Conservation (phyloP, 1,140 invertebrate species). For the Euwallacea similis region DNA sequence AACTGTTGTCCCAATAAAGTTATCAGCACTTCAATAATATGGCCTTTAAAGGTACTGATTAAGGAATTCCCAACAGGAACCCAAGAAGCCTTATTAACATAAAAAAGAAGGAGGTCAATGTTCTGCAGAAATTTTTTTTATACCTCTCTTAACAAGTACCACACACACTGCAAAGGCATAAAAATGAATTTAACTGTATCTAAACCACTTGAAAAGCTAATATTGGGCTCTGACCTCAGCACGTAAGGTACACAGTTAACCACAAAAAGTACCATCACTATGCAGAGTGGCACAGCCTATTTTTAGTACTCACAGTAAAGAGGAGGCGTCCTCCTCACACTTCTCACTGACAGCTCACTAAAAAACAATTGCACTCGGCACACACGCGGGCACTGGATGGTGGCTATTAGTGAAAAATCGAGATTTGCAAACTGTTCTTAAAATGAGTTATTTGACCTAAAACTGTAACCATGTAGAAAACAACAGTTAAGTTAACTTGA, state of each 20-base stretch:
- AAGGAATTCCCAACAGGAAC: too few relatives aligned
- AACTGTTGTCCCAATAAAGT: too few relatives aligned
- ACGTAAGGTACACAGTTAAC: conserved; percentile 15
- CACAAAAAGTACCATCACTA: conserved; percentile 7
- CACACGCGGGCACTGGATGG: conserved; percentile 15
- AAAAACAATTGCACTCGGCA: conserved; percentile 18
- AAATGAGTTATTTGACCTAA: conserved; percentile 54
- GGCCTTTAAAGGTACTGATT: too few relatives aligned
- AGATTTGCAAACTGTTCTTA: conserved; percentile 45
- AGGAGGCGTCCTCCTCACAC: neutral
- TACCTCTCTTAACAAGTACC: too few relatives aligned
- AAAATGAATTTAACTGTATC: conserved; percentile 27
- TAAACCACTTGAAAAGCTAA: conserved; percentile 12
- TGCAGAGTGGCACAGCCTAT: too few relatives aligned
- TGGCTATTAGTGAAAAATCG: conserved; percentile 32
- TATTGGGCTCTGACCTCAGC: conserved; percentile 23
- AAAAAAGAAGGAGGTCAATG: conserved; percentile 15
- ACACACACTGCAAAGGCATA: too few relatives aligned
- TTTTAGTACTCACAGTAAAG: neutral
- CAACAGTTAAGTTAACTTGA: conserved; percentile 52
- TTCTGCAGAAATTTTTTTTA: neutral
- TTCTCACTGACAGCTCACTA: conserved; percentile 9
- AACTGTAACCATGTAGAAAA: conserved; percentile 53
- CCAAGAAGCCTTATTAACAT: too few relatives aligned
- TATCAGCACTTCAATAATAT: too few relatives aligned